phyloP scores from a whole-genome alignment of 2,888 invertebrate species.

The Diarsia dahlii region DNA sequence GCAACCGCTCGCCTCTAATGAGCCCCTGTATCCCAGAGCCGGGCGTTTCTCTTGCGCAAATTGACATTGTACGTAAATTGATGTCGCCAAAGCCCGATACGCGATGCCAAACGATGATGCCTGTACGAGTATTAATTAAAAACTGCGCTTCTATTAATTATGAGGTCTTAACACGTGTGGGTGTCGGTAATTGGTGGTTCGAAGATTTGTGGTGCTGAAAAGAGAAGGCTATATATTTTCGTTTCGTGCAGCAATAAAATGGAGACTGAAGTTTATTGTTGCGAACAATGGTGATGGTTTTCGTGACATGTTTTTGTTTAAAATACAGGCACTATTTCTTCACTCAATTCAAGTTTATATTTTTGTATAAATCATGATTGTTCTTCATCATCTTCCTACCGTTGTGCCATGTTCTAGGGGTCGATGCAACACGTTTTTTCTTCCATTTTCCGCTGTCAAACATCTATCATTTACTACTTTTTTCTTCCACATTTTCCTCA shows the following conservation, averaged over 20 bases:
- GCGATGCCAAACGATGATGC: slow-evolving; percentile 75
- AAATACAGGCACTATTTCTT: slow-evolving; percentile 14
- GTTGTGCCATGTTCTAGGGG: too few species aligned
- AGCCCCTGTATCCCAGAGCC: slow-evolving; percentile 84
- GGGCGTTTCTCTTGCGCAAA: slow-evolving; percentile 83
- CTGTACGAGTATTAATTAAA: slow-evolving; percentile 57
- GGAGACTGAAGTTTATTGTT: slow-evolving; percentile 23
- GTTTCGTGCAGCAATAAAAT: slow-evolving; percentile 29
- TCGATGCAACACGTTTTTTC: too few species aligned
- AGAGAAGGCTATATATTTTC: slow-evolving; percentile 23
- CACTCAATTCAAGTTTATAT: neutral
- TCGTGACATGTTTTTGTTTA: slow-evolving; percentile 30
- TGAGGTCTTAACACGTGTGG: slow-evolving; percentile 45
- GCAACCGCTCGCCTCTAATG: slow-evolving; percentile 89
- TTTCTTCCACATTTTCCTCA: too few species aligned
- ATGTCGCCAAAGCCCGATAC: slow-evolving; percentile 80
- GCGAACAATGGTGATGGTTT: slow-evolving; percentile 27
- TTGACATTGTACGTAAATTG: slow-evolving; percentile 89
- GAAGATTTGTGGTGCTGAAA: slow-evolving; percentile 25
- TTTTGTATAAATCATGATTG: neutral
- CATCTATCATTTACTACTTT: too few species aligned
- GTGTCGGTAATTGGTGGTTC: slow-evolving; percentile 40
- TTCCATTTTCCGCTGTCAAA: too few species aligned
- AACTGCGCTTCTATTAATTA: slow-evolving; percentile 59
- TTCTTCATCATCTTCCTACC: too few species aligned